Percentiles rank a stretch among this genome's conserved stretches.
Evolutionary conservation across 1,140 invertebrate genomes (phyloP).

Genomic region (Hyphantria cunea): DNA sequence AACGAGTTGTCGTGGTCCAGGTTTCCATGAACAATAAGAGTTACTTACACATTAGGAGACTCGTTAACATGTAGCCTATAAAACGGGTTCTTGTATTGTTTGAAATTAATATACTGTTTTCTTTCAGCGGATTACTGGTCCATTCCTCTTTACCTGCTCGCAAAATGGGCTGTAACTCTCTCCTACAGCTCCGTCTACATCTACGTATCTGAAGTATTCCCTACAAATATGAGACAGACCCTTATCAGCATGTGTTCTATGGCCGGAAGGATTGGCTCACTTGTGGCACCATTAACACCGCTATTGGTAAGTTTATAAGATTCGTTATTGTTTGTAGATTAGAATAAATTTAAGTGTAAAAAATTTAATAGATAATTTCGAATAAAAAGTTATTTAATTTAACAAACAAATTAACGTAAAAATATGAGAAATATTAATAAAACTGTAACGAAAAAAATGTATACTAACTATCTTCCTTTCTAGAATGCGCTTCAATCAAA

Average conservation of each 20-base stretch:
- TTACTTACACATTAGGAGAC: too few species aligned
- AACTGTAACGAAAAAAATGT: too few species aligned
- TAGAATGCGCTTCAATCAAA: too few species aligned
- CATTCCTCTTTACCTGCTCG: constrained; percentile 82
- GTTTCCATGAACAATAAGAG: too few species aligned
- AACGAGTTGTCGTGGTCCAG: too few species aligned
- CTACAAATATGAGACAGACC: constrained; percentile 85
- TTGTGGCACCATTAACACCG: constrained; percentile 86
- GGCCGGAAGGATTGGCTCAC: constrained; percentile 86
- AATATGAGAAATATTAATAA: too few species aligned
- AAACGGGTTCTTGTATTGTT: too few species aligned
- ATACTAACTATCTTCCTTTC: too few species aligned
- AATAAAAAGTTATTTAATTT: not conserved
- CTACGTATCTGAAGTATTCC: constrained; percentile 88
- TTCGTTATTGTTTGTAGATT: not conserved
- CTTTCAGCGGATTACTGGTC: constrained; percentile 66
- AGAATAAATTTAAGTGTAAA: not conserved
- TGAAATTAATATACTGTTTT: not conserved
- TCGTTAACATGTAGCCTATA: too few species aligned
- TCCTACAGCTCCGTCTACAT: constrained; percentile 85
- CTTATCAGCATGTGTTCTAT: constrained; percentile 86
- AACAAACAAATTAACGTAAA: too few species aligned
- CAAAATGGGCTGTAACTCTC: constrained; percentile 85
- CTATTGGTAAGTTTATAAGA: constrained; percentile 69
- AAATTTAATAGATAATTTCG: too few species aligned